Evolutionary conservation across 2,797 vertebrate species (phyloP), one percentile per base, ranked within the genome.

Genomic region (Sebastes cheni): DNA sequence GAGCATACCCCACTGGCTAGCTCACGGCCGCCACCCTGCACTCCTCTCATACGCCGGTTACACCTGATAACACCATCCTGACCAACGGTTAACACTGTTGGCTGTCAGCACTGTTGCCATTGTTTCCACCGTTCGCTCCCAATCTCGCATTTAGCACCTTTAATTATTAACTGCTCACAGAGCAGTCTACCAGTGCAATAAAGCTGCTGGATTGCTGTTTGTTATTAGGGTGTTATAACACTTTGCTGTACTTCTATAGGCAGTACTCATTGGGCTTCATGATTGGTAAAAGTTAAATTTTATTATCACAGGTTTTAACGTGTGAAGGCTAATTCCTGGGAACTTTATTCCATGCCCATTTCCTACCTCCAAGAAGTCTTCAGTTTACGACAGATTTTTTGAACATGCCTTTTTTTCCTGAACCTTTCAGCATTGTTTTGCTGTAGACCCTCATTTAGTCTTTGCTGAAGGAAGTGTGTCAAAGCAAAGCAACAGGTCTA

Each of bases 321-420:
- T 39, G 67, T 77, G 68, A 85, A 72, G 54, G 58, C 75, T 65
- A 32, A 69, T 71, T 82, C 67, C 54, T 79, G 67, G 29, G 14
- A 74, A 64, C 67, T 22, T 79, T 67, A 77, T 68, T 87, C 81
- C 83, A 81, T 62, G 9, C 23, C 67, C 75, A 56, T 84, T 72
- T 89, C 86, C 90, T 94, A 94, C 91, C 92, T 93, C 93, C 81
- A 42, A 90, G 20, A 82, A 83, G 60, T 83, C 55, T 88, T 85
- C 22, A 71, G 81, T 90, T 90, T 87, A 91, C 85, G 39, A 59
- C 70, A 50, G 25, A 52, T 2, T 69, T 74, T 69, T 71, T 70
- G 50, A 70, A 67, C 34, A 22, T 64, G 23, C 29, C 69, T 64
- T 68, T 23, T 55, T 68, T 39, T 22, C 66, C 4, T 12, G 34